phyloP scores from a whole-genome alignment of 2,113 vertebrate genomes.

The Nannospalax galili region DNA sequence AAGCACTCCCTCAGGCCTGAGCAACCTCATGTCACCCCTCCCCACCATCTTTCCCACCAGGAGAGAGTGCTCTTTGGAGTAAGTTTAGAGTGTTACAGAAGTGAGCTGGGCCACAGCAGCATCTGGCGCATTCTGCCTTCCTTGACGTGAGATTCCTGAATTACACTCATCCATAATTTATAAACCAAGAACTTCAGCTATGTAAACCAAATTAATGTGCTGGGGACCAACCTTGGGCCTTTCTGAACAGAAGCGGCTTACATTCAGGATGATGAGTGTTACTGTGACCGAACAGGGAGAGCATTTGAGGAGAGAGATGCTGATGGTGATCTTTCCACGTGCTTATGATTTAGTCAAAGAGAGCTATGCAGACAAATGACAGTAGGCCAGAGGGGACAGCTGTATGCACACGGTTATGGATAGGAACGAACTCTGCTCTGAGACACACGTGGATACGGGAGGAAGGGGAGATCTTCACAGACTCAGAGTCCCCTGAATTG shows the following conservation, averaged over 20 bases:
- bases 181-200: background rate
- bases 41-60: background rate
- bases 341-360: background rate
- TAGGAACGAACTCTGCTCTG: background rate
- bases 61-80: background rate
- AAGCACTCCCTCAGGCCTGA: background rate
- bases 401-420: background rate
- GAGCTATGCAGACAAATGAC: background rate
- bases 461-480: background rate
- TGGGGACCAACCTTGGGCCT: background rate
- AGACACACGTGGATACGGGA: background rate
- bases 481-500: background rate
- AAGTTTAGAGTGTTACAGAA: background rate
- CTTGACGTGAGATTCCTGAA: background rate
- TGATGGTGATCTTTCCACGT: background rate
- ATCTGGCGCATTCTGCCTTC: background rate
- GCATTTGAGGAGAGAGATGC: background rate
- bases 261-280: background rate
- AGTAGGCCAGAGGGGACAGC: background rate
- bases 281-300: background rate
- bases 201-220: background rate
- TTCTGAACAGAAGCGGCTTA: background rate
- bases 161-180: constrained; percentile 10
- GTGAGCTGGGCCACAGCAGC: background rate
- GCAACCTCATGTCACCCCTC: background rate